Percentiles rank a stretch among this genome's conserved stretches.
Conservation (phyloP, 2,888 invertebrate species). For the Amphipoea lucens region DNA sequence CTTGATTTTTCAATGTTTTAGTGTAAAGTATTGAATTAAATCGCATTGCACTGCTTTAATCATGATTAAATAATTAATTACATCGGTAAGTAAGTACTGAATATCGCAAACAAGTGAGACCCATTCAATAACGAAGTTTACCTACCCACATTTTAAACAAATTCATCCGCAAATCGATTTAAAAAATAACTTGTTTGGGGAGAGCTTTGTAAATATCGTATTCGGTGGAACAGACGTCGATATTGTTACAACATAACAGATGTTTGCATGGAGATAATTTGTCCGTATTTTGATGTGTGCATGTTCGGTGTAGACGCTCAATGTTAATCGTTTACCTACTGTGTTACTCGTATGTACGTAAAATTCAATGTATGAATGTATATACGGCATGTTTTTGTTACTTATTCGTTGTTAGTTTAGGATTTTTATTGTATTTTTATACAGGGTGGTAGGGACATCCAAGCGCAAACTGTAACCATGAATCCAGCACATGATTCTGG, state of each 20-base stretch:
- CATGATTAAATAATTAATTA: conserved; percentile 47
- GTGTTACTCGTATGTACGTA: conserved; percentile 58
- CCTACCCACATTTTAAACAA: conserved; percentile 56
- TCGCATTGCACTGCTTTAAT: conserved; percentile 71
- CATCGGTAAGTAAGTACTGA: conserved; percentile 64
- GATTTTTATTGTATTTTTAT: not conserved
- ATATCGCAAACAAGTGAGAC: conserved; percentile 33
- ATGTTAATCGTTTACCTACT: conserved; percentile 42
- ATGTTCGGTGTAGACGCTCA: conserved; percentile 57
- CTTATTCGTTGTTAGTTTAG: conserved; percentile 49
- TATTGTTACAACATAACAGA: conserved; percentile 40
- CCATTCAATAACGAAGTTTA: conserved; percentile 47
- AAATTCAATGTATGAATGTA: conserved; percentile 62
- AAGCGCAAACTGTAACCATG: no score
- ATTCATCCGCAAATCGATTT: conserved; percentile 51
- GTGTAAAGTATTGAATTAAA: conserved; percentile 53
- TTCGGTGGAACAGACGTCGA: conserved; percentile 48
- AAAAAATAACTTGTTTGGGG: conserved; percentile 59
- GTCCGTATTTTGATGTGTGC: conserved; percentile 60
- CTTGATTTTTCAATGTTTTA: conserved; percentile 54
- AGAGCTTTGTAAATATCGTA: conserved; percentile 65
- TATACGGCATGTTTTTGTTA: conserved; percentile 63
- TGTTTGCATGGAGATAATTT: conserved; percentile 58
- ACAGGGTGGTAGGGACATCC: no score
- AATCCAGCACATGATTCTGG: no score